Evolutionary conservation across 2,797 vertebrate genomes (phyloP).

Genomic region (Gambusia yucatana): DNA sequence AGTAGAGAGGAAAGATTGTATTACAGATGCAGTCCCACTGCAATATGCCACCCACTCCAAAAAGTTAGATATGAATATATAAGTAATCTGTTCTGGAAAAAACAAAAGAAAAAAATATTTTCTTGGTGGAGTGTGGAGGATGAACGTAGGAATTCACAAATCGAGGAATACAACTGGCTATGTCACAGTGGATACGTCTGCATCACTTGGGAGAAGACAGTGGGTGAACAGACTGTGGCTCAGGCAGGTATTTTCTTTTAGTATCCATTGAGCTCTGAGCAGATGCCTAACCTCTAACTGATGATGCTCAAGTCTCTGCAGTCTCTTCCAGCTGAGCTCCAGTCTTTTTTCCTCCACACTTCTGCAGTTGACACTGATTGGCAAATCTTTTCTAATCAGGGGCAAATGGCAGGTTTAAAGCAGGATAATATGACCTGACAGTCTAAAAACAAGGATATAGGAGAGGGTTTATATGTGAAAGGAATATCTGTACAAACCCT

Average conservation of each 20-base stretch:
- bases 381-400: constrained; percentile 2
- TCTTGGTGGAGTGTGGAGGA: not conserved
- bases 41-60: constrained; percentile 2
- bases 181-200: not conserved
- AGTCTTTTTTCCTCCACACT: constrained; percentile 8
- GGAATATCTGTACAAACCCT: not conserved
- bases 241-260: constrained; percentile 5
- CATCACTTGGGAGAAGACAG: not conserved
- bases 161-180: not conserved
- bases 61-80: constrained; percentile 6
- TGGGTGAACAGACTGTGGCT: constrained; percentile 18
- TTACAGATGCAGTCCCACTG: not conserved
- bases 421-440: not conserved
- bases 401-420: not conserved
- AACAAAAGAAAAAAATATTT: not conserved
- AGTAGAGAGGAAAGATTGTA: constrained; percentile 1
- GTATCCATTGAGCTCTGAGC: constrained; percentile 6
- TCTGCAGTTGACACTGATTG: not conserved
- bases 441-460: not conserved
- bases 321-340: not conserved
- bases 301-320: constrained; percentile 4
- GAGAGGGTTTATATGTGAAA: not conserved
- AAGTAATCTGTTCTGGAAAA: not conserved
- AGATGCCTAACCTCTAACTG: constrained; percentile 10
- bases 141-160: not conserved